phyloP scores from a whole-genome alignment of 2,888 invertebrate genomes.

The Arge pagana region DNA sequence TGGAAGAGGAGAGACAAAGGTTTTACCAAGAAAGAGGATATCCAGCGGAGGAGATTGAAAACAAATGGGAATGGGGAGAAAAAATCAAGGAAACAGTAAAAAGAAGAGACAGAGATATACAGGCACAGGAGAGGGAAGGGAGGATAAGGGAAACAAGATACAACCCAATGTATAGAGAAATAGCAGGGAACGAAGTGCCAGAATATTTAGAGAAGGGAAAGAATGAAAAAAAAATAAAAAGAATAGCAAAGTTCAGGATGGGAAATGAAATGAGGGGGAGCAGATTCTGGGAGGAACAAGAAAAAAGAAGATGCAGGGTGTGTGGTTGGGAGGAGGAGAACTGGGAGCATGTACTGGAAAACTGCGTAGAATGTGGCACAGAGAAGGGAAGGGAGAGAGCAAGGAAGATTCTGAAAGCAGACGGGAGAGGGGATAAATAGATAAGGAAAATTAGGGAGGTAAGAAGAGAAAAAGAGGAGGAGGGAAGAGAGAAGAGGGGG shows the following conservation, averaged over 20 bases:
- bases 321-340: conserved; percentile 9
- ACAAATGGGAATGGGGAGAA: conserved; percentile 29
- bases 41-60: conserved; percentile 20
- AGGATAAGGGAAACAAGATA: neutral
- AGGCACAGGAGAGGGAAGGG: conserved; percentile 18
- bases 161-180: conserved; percentile 23
- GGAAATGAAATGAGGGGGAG: conserved; percentile 19
- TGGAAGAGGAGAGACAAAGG: conserved; percentile 14
- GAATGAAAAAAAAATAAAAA: neutral
- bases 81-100: conserved; percentile 29
- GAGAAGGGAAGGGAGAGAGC: conserved; percentile 4
- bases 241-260: conserved; percentile 6
- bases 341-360: conserved; percentile 10
- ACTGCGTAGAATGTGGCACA: neutral
- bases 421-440: neutral
- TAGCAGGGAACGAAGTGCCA: neutral
- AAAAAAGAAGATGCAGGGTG: neutral
- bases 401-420: neutral
- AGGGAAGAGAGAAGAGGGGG: no score
- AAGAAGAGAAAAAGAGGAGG: conserved; percentile 7
- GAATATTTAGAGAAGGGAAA: conserved; percentile 2
- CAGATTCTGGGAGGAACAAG: conserved; percentile 4
- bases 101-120: conserved; percentile 23
- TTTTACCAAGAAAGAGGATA: conserved; percentile 20
- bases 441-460: neutral